phyloP scores from a whole-genome alignment of 2,113 vertebrate species.

The Dasypus novemcinctus region DNA sequence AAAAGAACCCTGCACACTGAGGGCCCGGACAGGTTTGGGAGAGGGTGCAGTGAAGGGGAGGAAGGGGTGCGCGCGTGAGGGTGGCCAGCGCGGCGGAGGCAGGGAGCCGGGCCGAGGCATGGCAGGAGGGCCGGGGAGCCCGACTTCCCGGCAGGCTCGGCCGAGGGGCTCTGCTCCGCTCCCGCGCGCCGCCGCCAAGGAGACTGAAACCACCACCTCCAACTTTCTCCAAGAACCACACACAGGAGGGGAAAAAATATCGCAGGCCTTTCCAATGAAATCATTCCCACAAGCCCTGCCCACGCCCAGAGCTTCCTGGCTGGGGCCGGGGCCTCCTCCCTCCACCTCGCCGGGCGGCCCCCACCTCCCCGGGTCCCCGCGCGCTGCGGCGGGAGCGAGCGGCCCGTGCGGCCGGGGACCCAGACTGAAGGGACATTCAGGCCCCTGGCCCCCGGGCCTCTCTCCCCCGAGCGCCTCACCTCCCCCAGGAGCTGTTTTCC shows the following conservation, averaged over 20 bases:
- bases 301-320: constrained; percentile 90
- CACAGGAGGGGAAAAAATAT: constrained; percentile 89
- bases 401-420: constrained; percentile 87
- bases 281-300: constrained; percentile 93
- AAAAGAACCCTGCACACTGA: neutral
- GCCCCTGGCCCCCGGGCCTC: constrained; percentile 85
- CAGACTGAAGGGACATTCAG: constrained; percentile 94
- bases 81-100: neutral
- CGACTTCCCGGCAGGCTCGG: constrained; percentile 26
- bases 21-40: constrained; percentile 2
- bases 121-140: neutral
- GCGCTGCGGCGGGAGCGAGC: constrained; percentile 87
- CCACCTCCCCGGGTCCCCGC: constrained; percentile 78
- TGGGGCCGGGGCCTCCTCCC: constrained; percentile 80
- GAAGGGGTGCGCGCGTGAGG: neutral
- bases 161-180: constrained; percentile 77
- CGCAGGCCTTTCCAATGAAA: constrained; percentile 97
- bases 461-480: constrained; percentile 71
- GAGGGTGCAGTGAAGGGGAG: neutral
- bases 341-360: constrained; percentile 54
- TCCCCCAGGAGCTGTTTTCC: constrained; percentile 76
- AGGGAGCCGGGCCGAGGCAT: neutral
- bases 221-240: constrained; percentile 94
- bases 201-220: constrained; percentile 84
- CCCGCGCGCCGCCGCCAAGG: constrained; percentile 70